Conservation (phyloP, 2,888 invertebrate species). For the Polydrusus tereticollis region DNA sequence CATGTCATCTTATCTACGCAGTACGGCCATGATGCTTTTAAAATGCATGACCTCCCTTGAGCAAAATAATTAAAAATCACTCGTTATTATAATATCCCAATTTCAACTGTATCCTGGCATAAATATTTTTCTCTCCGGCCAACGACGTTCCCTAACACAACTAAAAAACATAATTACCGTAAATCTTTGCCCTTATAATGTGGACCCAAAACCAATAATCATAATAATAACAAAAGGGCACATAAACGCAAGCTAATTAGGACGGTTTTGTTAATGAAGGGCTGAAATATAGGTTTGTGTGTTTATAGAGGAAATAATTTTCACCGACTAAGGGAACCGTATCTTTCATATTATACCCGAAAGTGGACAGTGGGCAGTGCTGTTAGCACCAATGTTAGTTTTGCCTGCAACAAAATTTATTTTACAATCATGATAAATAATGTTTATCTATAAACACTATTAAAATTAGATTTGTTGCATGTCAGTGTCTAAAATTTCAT, state of each 20-base stretch:
- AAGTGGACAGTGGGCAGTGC: conserved; percentile 15
- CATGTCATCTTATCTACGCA: no score
- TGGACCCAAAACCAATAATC: conserved; percentile 9
- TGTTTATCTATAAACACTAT: no score
- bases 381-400: conserved; percentile 28
- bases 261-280: conserved; percentile 30
- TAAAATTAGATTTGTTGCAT: no score
- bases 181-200: conserved; percentile 8
- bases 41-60: no score
- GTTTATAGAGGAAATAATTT: conserved; percentile 42
- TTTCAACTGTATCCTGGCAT: no score
- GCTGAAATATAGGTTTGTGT: conserved; percentile 28
- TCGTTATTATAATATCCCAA: no score
- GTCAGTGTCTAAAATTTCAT: no score
- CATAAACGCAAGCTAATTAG: conserved; percentile 33
- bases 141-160: background rate
- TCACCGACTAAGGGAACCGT: conserved; percentile 32
- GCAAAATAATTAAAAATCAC: no score
- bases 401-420: no score
- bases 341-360: conserved; percentile 26
- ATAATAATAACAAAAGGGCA: conserved; percentile 35
- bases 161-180: conserved; percentile 20
- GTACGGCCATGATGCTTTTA: no score
- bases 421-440: no score
- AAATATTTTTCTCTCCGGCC: no score